These are phyloP conservation scores for Drosophila aff. DNA, from an alignment of 1,140 invertebrate genomes.

Conservation along the genomic window DNA sequence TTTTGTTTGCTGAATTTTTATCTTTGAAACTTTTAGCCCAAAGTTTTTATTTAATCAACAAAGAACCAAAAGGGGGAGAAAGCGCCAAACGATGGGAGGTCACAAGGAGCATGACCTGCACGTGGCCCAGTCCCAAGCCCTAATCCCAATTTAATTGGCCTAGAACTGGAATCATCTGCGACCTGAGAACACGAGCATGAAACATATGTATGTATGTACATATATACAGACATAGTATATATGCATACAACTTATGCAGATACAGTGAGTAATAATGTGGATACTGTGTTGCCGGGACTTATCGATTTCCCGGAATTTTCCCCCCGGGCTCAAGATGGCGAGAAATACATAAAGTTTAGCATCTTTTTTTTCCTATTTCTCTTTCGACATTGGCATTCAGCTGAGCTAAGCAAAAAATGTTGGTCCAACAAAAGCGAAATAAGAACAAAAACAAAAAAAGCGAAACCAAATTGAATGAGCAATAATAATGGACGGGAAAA, in stretches of 20 bases:
- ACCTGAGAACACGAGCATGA: conserved; percentile 14
- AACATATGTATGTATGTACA: not conserved
- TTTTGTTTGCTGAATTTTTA: conserved; percentile 11
- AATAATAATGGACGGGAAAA: conserved; percentile 18
- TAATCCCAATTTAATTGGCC: conserved; percentile 54
- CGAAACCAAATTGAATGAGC: conserved; percentile 12
- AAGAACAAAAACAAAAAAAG: conserved; percentile 18
- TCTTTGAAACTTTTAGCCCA: not conserved
- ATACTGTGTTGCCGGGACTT: conserved; percentile 33
- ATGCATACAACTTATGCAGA: conserved; percentile 15
- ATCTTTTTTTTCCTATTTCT: conserved; percentile 15
- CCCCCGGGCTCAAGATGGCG: conserved; percentile 13
- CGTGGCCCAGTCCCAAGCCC: conserved; percentile 3
- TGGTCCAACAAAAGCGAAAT: conserved; percentile 15
- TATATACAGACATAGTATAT: not conserved
- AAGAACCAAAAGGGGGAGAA: not conserved
- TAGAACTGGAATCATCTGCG: conserved; percentile 47
- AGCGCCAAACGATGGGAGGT: not conserved
- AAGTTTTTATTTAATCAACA: conserved; percentile 12
- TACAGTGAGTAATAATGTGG: conserved; percentile 7
- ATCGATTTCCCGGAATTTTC: conserved; percentile 37
- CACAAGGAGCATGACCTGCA: conserved; percentile 19
- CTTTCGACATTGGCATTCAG: conserved; percentile 39
- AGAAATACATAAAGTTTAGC: conserved; percentile 29
- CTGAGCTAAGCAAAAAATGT: conserved; percentile 42